Conservation (phyloP, 1,140 invertebrate genomes). For the Euwallacea fornicatus region DNA sequence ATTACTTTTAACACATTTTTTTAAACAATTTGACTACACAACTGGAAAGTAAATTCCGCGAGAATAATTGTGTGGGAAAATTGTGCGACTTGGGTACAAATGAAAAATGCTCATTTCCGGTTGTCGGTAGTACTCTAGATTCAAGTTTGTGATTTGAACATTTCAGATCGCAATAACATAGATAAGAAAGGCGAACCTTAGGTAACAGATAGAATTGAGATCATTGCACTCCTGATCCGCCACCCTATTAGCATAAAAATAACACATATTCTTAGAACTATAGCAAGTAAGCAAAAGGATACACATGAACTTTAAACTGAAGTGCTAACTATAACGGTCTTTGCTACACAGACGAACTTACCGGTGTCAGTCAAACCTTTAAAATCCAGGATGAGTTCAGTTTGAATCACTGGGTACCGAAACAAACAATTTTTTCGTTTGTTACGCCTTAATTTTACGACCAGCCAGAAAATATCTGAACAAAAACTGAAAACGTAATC, state of each 20-base stretch:
- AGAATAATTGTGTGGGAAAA: no score
- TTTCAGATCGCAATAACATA: no score
- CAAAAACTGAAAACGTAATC: constrained; percentile 21
- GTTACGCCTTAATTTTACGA: neutral
- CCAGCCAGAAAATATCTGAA: constrained; percentile 1
- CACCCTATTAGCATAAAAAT: neutral
- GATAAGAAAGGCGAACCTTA: neutral
- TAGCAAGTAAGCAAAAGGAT: neutral
- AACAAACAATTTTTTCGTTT: neutral
- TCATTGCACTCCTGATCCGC: neutral
- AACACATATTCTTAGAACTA: neutral
- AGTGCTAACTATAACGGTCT: neutral
- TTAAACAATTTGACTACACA: no score
- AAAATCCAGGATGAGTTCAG: constrained; percentile 31
- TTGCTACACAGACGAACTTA: constrained; percentile 5
- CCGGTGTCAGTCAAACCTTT: constrained; percentile 26
- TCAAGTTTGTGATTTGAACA: no score
- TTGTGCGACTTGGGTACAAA: no score
- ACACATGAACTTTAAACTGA: neutral
- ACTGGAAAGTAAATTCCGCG: no score
- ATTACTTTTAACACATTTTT: no score
- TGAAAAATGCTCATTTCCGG: no score
- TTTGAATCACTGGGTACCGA: constrained; percentile 10
- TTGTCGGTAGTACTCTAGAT: no score
- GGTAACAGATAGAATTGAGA: neutral